A percentile compares a stretch with the other conserved stretches of the same genome.
These are phyloP conservation scores for Radopholus similis DNA, from an alignment of 1,140 invertebrate genomes.

Conservation along the genomic window DNA sequence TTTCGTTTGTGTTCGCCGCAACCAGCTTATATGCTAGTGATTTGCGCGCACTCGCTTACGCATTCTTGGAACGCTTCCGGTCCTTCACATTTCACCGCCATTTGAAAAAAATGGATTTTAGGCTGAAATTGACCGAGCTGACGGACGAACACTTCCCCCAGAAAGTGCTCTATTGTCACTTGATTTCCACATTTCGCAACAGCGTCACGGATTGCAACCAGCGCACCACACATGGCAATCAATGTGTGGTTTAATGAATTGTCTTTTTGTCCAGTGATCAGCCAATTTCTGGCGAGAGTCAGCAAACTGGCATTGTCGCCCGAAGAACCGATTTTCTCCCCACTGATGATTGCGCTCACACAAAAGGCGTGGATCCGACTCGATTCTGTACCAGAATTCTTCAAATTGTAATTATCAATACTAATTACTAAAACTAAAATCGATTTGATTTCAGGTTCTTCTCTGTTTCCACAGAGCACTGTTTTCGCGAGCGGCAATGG, in stretches of 20 bases:
- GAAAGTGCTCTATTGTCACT: slow-evolving; percentile 29
- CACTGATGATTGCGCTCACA: slow-evolving; percentile 45
- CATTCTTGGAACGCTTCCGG: slow-evolving; percentile 25
- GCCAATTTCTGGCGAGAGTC: slow-evolving; percentile 50
- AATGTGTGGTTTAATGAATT: background rate
- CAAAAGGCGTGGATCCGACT: slow-evolving; percentile 46
- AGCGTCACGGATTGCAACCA: slow-evolving; percentile 35
- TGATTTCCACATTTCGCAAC: slow-evolving; percentile 45
- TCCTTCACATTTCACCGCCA: too few relatives aligned
- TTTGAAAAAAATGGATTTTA: too few relatives aligned
- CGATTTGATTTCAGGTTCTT: too few relatives aligned
- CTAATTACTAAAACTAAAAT: too few relatives aligned
- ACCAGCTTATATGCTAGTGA: slow-evolving; percentile 34
- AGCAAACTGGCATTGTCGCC: slow-evolving; percentile 45
- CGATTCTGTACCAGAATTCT: slow-evolving; percentile 49
- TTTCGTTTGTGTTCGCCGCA: slow-evolving; percentile 45
- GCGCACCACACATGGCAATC: slow-evolving; percentile 3
- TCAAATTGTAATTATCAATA: slow-evolving; percentile 32
- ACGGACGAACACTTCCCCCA: slow-evolving; percentile 44
- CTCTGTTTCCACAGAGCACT: slow-evolving; percentile 31
- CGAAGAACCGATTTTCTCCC: slow-evolving; percentile 36
- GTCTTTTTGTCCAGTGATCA: slow-evolving; percentile 45
- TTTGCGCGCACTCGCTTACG: slow-evolving; percentile 39
- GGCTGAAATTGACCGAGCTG: slow-evolving; percentile 30
- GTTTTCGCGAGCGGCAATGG: slow-evolving; percentile 43